Evolutionary conservation across 1,140 invertebrate genomes (phyloP), one percentile per base, ranked within the genome.

Genomic region (Drosophila grimshawi): DNA sequence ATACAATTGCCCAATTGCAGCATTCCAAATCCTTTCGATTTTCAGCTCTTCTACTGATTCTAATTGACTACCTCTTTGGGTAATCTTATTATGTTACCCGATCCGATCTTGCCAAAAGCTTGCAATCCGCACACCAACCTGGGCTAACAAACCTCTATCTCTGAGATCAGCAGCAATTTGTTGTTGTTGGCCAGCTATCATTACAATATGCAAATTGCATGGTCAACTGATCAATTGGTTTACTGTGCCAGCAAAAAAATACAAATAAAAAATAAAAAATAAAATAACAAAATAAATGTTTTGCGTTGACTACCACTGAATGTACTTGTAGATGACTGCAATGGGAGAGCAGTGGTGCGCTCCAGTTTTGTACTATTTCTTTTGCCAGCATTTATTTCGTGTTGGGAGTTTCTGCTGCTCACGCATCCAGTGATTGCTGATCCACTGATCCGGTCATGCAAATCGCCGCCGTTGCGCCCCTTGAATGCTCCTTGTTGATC

Each of bases 161-260:
- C n/a, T 43, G 43, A 66, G 68, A 68, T 48, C 49, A 51, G 37
- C 53, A 71, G 30, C 33, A 11, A 11, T 27, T 53, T 53, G 32
- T 46, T n/a, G 55, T 8, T 29, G 39, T 39, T 43, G 39, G 10
- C n/a, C 8, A 43, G 39, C n/a, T 43, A 43, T 43, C 2, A 7
- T 48, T 8, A 39, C 33, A 52, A 59, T 88, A 88, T 86, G 79
- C 68, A 88, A 86, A 86, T 88, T 77, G 71, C 72, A 82, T 79
- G 82, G 71, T 88, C 83, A 86, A 88, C 63, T 88, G 82, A 72
- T 76, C 80, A 86, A 86, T 56, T 86, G 82, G 82, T 77, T 86
- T 65, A 86, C 52, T 88, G 62, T 66, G 83, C 81, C 81, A 85
- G 81, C 60, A 33, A 33, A 43, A 39, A 39, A 39, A 39, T n/a